Base-by-base conservation (phyloP, 2,888 invertebrate species). In the Megalurothrips usitatus region DNA sequence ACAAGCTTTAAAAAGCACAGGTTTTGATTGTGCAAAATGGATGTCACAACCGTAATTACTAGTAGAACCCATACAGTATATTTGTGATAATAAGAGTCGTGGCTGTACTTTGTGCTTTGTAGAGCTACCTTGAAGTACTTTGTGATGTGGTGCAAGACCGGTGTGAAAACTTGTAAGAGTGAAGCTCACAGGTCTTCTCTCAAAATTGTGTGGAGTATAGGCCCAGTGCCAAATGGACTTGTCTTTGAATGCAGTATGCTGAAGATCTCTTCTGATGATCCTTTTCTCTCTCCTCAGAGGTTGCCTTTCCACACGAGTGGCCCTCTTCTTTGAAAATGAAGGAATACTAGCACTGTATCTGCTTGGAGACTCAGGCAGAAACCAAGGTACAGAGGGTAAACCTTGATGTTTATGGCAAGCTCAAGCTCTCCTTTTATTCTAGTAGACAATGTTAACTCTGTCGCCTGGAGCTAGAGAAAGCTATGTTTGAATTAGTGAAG, bases 81-180 rank as follows among this genome's bases (percentile, higher is more conserved):
- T 26, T 26, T 26, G 12, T 26, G 23, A 26, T 8, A 26, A 26
- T 75, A 75, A 11, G 26, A 75, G 23, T 19, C 14, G 19, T 26
- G 68, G 68, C 68, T 75, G 26, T 23, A 75, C n/a, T 75, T 75
- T 75, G 68, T 75, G 68, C 68, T 75, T 75, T 23, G 68, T 75
- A 75, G 68, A 26, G 2, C 34, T 43, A 43, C 34, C 19, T 58
- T 58, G 58, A 58, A 58, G 58, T 58, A 58, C 19, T 9, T 58
- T 17, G 17, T 19, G 19, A 58, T 58, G 19, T 58, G 52, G 52
- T 52, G 12, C 19, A n/a, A n/a, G 58, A 58, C 17, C 17, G 58
- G 6, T 14, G 17, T 58, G 58, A 19, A 58, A 58, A 19, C 6
- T 58, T 58, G 58, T 58, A 6, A 6, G 14, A 58, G 58, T 19